phyloP scores from a whole-genome alignment of 2,888 invertebrate species.

The Metopia argyrocephala region DNA sequence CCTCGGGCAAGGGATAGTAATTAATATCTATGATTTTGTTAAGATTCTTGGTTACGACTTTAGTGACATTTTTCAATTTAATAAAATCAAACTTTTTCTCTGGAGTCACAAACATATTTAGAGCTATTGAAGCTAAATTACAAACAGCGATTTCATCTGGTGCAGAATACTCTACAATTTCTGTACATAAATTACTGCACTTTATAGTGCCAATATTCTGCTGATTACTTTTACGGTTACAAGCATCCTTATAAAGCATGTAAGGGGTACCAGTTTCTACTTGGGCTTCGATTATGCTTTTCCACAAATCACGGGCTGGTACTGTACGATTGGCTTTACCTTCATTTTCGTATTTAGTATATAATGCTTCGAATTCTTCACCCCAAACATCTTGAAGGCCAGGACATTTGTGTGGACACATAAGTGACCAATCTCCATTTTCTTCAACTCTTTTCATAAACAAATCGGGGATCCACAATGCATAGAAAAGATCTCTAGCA shows the following conservation, averaged over 20 bases:
- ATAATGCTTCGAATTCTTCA: slow-evolving; percentile 93
- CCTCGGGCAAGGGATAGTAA: slow-evolving; percentile 96
- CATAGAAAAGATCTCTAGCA: slow-evolving; percentile 97
- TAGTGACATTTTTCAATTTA: slow-evolving; percentile 91
- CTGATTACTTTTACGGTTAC: slow-evolving; percentile 98
- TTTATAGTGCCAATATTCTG: slow-evolving; percentile 99
- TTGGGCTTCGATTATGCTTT: slow-evolving; percentile 95
- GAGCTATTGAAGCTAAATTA: slow-evolving; percentile 97
- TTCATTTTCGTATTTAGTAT: slow-evolving; percentile 91
- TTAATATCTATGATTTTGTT: slow-evolving; percentile 98
- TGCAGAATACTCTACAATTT: slow-evolving; percentile 96
- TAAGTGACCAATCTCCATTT: slow-evolving; percentile 93
- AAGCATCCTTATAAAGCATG: slow-evolving; percentile 97
- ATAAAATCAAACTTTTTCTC: slow-evolving; percentile 91
- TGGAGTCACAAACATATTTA: slow-evolving; percentile 93
- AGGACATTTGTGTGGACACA: slow-evolving; percentile 97
- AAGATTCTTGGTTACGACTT: slow-evolving; percentile 92
- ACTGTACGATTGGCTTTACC: slow-evolving; percentile 84
- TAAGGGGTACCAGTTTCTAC: slow-evolving; percentile 99
- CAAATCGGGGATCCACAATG: slow-evolving; percentile 98
- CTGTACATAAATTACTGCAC: slow-evolving; percentile 98
- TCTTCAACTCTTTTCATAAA: slow-evolving; percentile 96
- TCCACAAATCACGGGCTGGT: slow-evolving; percentile 94
- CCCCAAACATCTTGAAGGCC: slow-evolving; percentile 96
- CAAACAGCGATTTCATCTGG: slow-evolving; percentile 97